Evolutionary conservation across 1,140 invertebrate species (phyloP).

Genomic region (Adoxophyes honmai): DNA sequence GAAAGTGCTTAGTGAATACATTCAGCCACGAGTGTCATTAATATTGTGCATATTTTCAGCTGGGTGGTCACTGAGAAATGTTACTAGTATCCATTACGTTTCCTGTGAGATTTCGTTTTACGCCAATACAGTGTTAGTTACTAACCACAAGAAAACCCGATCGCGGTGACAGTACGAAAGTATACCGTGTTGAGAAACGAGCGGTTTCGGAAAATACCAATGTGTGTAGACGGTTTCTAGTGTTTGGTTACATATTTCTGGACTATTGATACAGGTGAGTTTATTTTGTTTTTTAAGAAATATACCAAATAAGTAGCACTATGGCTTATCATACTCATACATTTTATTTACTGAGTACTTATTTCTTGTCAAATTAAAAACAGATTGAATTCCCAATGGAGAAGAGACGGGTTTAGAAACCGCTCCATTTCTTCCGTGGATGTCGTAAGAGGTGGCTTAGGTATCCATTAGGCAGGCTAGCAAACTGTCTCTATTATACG

Average conservation of each 20-base stretch:
- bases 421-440: no score
- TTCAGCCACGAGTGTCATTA: constrained; percentile 31
- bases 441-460: no score
- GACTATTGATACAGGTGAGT: constrained; percentile 10
- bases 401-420: no score
- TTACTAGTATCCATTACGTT: constrained; percentile 55
- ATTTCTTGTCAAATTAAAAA: no score
- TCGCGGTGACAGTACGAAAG: constrained; percentile 55
- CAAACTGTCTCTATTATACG: no score
- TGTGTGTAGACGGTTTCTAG: constrained; percentile 44
- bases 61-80: constrained; percentile 45
- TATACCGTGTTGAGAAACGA: constrained; percentile 49
- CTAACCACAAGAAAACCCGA: constrained; percentile 65
- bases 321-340: no score
- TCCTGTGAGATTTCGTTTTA: constrained; percentile 51
- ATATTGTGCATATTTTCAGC: constrained; percentile 44
- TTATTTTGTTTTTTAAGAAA: no score
- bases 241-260: constrained; percentile 22
- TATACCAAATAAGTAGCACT: no score
- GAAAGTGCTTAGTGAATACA: constrained; percentile 22
- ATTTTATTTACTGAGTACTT: no score
- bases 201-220: constrained; percentile 53
- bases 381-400: no score
- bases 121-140: constrained; percentile 56
- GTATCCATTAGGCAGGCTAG: no score